Conservation (phyloP, 1,140 invertebrate genomes). For the Euschistus heros region DNA sequence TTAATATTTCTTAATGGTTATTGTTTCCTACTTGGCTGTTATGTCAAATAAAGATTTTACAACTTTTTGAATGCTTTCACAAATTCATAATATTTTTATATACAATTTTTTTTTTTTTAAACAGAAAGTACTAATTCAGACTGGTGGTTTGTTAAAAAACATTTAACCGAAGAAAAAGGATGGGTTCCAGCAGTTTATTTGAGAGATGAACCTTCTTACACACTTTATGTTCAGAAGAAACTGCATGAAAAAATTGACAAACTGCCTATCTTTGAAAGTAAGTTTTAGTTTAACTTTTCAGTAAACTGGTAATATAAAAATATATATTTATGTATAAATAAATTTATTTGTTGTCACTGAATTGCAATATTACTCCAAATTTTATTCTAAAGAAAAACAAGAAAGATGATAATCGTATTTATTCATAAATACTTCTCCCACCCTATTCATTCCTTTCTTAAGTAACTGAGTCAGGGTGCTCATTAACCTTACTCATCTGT, state of each 20-base stretch:
- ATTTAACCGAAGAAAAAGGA: constrained; percentile 79
- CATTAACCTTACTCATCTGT: no score
- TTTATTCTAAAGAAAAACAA: no score
- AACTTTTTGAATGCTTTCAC: no score
- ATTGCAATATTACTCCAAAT: no score
- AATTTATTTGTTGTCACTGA: no score
- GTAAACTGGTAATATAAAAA: no score
- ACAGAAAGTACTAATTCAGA: constrained; percentile 63
- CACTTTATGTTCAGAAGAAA: constrained; percentile 72
- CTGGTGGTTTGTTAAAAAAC: constrained; percentile 88
- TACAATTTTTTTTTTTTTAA: constrained; percentile 20
- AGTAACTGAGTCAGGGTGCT: no score
- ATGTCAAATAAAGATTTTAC: constrained; percentile 6
- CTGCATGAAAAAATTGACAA: constrained; percentile 84
- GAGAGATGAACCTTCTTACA: constrained; percentile 69
- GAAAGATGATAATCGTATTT: no score
- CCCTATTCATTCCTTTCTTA: no score
- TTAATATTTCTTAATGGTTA: background rate
- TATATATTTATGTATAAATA: no score
- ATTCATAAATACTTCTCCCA: no score
- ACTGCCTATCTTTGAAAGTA: constrained; percentile 83
- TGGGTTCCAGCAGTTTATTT: constrained; percentile 85
- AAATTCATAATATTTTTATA: background rate
- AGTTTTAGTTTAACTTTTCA: constrained; percentile 37
- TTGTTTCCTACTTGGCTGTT: background rate